These are phyloP conservation scores for Gnatocerus cornutus DNA, from an alignment of 2,888 invertebrate genomes.

Conservation along the genomic window DNA sequence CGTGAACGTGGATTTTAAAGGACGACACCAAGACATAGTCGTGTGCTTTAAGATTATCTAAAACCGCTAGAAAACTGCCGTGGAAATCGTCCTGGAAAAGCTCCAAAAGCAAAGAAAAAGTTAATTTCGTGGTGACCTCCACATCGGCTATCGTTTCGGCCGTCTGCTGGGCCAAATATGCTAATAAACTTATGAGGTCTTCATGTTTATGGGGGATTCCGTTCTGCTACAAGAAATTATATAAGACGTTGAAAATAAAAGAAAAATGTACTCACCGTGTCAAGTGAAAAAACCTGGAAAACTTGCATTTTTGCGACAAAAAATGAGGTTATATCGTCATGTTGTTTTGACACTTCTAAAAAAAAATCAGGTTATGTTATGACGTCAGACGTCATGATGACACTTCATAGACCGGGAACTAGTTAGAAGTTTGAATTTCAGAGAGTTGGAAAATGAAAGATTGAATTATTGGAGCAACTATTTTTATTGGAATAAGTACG, in stretches of 20 bases:
- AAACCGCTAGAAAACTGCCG: background rate
- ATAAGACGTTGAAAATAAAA: background rate
- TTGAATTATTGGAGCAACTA: constrained; percentile 29
- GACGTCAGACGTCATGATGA: no score
- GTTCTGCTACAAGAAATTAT: constrained; percentile 17
- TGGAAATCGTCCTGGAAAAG: constrained; percentile 9
- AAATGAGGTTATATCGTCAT: background rate
- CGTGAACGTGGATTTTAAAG: constrained; percentile 7
- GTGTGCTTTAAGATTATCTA: constrained; percentile 23
- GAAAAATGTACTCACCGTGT: background rate
- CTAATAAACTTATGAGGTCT: constrained; percentile 22
- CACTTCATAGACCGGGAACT: background rate
- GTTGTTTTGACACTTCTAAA: no score
- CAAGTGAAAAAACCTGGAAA: background rate
- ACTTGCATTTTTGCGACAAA: background rate
- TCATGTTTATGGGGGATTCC: background rate
- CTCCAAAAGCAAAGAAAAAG: constrained; percentile 5
- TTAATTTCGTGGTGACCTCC: constrained; percentile 22
- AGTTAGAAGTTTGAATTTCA: no score
- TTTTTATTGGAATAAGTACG: constrained; percentile 48
- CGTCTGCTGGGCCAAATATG: constrained; percentile 16
- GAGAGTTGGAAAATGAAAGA: background rate
- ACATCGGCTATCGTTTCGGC: constrained; percentile 11
- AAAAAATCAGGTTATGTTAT: no score
- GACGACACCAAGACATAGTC: background rate